Conservation (phyloP, 92 coral and sea anemone genomes). For the Paramuricea clavata region DNA sequence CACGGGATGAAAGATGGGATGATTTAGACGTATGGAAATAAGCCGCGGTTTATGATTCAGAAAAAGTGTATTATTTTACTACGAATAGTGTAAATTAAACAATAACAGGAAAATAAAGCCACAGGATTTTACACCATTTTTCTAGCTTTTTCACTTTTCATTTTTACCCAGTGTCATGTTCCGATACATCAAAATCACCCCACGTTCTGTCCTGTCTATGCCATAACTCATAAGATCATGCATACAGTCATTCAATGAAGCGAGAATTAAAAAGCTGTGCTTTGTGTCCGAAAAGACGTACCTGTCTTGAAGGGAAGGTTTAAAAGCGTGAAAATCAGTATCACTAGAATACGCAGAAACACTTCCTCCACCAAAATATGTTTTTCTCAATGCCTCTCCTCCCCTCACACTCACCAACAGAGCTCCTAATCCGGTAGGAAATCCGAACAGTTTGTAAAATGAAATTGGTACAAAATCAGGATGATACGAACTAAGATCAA, state of each 20-base stretch:
- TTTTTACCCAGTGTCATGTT: no score
- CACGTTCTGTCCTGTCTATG: no score
- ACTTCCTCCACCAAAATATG: slow-evolving; percentile 96
- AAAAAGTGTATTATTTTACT: no score
- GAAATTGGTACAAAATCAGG: slow-evolving; percentile 94
- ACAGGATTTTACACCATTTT: no score
- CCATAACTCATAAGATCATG: no score
- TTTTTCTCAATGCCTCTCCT: slow-evolving; percentile 71
- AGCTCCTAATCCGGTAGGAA: slow-evolving; percentile 97
- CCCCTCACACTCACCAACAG: slow-evolving; percentile 80
- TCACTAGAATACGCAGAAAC: slow-evolving; percentile 84
- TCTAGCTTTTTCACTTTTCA: no score
- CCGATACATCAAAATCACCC: no score
- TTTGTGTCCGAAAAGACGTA: slow-evolving; percentile 20
- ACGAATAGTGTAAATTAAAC: no score
- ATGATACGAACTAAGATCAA: slow-evolving; percentile 70
- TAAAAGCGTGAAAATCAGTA: slow-evolving; percentile 78
- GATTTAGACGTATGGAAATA: no score
- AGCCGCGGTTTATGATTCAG: no score
- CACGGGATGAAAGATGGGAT: no score
- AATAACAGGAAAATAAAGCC: no score
- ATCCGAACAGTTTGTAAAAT: slow-evolving; percentile 96
- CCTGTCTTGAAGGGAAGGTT: slow-evolving; percentile 79
- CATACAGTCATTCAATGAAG: neutral
- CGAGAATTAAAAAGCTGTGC: neutral